phyloP scores from a whole-genome alignment of 2,113 vertebrate species.

The Todiramphus chloris region DNA sequence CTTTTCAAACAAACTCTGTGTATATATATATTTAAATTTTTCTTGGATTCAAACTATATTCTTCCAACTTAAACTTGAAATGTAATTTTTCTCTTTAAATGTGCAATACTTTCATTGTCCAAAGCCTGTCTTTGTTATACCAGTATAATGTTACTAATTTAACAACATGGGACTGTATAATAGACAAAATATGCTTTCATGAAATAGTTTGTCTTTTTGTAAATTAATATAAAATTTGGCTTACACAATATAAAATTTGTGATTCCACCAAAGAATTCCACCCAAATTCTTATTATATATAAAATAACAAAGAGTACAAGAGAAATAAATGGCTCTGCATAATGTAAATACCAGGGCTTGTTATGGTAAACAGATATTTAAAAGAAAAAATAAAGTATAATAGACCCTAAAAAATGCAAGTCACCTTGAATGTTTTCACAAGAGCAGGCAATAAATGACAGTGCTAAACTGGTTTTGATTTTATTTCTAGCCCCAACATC shows the following conservation, averaged over 20 bases:
- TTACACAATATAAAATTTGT: background rate
- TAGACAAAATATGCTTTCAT: background rate
- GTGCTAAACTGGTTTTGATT: background rate
- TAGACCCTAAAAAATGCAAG: background rate
- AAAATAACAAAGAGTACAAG: background rate
- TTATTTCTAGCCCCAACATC: background rate
- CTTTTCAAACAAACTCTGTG: background rate
- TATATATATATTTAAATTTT: background rate
- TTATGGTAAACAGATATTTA: background rate
- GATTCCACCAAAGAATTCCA: background rate
- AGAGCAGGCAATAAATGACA: background rate
- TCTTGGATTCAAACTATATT: background rate
- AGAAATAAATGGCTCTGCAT: background rate
- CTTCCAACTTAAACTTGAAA: background rate
- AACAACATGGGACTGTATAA: background rate
- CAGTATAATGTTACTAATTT: background rate
- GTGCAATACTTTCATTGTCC: background rate
- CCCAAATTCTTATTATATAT: background rate
- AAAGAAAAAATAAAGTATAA: background rate
- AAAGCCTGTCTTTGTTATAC: background rate
- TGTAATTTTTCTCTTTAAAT: background rate
- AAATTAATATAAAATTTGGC: background rate
- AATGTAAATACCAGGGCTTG: background rate
- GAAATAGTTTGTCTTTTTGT: background rate
- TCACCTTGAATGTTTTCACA: background rate